Evolutionary conservation across 2,888 invertebrate genomes (phyloP), one percentile per base, ranked within the genome.

Genomic region (Lasiommata megera): DNA sequence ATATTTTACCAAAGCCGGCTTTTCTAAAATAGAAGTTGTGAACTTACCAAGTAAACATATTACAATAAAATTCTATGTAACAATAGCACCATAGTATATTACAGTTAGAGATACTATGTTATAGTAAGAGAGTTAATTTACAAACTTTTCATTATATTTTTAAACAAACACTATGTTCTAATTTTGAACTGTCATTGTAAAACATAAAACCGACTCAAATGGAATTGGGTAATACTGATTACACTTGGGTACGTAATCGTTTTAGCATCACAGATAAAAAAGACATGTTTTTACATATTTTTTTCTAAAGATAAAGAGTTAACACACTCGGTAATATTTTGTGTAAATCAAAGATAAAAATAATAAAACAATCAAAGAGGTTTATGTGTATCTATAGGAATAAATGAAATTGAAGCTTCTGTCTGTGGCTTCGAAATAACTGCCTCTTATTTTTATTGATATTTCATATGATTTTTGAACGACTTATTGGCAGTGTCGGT

Each of bases 41-140:
- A 23, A 44, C 44, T 14, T 3, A 31, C 46, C 46, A 34, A n/a
- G 34, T 12, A 44, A 47, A 29, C 31, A 48, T 55, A 40, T 38
- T 31, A 31, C 18, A 38, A 48, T 18, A 29, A 44, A 34, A 34
- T 3, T 1, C 11, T 14, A 29, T 14, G 12, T 12, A 28, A 14
- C 16, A 16, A 9, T 46, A 3, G 29, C 5, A 44, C 9, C 12
- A 23, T 23, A 3, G 5, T 23, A n/a, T n/a, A n/a, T n/a, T n/a
- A n/a, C n/a, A n/a, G n/a, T n/a, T n/a, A n/a, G n/a, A 31, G 28
- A 28, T 28, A 28, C 7, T 31, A 7, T 34, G 11, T 2, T 23
- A 5, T 3, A 23, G 23, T 7, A 3, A 12, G 11, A 31, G 2
- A 29, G 14, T 14, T 44, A 14, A 29, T 44, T 46, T 31, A 46